Evolutionary conservation across 92 coral and sea anemone species (phyloP).

Genomic region (Palythoa caribaeorum): DNA sequence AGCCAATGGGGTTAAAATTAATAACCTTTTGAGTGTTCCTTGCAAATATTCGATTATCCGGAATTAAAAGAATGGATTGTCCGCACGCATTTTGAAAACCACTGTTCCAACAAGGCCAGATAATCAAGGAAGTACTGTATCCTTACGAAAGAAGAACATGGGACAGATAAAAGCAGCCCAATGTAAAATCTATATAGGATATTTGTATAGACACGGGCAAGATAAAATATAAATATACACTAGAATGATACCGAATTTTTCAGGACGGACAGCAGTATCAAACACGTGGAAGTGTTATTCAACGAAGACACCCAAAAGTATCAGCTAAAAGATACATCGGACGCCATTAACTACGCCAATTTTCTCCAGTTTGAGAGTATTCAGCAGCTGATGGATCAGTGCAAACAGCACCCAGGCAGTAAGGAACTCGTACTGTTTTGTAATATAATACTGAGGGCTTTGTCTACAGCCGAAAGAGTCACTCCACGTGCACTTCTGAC

Average conservation of each 20-base stretch:
- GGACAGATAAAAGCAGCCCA: too few species aligned
- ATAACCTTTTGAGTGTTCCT: too few species aligned
- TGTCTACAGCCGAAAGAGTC: background rate
- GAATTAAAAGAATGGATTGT: too few species aligned
- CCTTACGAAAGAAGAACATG: too few species aligned
- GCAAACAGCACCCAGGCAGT: slow-evolving; percentile 84
- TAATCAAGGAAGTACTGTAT: too few species aligned
- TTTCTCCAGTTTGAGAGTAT: slow-evolving; percentile 89
- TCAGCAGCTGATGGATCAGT: slow-evolving; percentile 86
- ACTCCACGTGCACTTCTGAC: background rate
- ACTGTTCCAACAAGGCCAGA: too few species aligned
- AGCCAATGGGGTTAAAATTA: too few species aligned
- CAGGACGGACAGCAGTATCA: slow-evolving; percentile 79
- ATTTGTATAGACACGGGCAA: too few species aligned
- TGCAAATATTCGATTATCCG: too few species aligned
- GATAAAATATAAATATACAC: too few species aligned
- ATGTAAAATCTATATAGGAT: too few species aligned
- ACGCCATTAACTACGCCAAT: slow-evolving; percentile 82
- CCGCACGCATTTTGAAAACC: too few species aligned
- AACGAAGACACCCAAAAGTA: slow-evolving; percentile 79
- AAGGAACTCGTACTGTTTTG: slow-evolving; percentile 10
- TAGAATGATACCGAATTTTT: background rate
- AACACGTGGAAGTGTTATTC: slow-evolving; percentile 77
- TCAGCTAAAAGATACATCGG: slow-evolving; percentile 85
- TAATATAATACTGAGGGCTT: background rate